These are phyloP conservation scores for Stichopus chloronotus DNA, from an alignment of 35 echinoderm and acorn worm genomes.

Conservation along the genomic window DNA sequence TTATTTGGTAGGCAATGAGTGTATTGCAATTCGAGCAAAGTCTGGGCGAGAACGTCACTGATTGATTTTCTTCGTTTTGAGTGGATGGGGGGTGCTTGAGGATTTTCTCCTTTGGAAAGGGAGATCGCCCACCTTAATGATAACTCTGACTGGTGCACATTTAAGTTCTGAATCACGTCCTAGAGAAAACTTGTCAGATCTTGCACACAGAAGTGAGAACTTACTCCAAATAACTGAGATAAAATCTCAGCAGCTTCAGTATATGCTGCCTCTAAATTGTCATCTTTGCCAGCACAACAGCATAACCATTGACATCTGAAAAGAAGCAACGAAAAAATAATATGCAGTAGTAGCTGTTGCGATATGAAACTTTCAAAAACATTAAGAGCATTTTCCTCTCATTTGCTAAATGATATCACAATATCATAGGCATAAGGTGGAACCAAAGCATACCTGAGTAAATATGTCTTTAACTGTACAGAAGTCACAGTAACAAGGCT, in stretches of 20 bases:
- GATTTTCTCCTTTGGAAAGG: too few species aligned
- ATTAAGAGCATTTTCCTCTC: not conserved
- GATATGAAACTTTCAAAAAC: not conserved
- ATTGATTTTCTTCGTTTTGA: too few species aligned
- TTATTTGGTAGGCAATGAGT: too few species aligned
- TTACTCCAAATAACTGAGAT: conserved; percentile 85
- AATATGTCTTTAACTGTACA: not conserved
- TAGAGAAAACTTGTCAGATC: too few species aligned
- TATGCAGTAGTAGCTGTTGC: not conserved
- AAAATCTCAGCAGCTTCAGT: conserved; percentile 83
- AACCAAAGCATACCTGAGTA: not conserved
- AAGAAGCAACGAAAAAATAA: not conserved
- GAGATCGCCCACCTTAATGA: too few species aligned
- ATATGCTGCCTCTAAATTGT: conserved; percentile 88
- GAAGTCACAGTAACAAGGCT: too few species aligned
- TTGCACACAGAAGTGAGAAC: not conserved
- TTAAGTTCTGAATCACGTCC: too few species aligned
- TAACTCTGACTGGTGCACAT: too few species aligned
- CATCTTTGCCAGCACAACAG: conserved; percentile 91
- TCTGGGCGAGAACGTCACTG: too few species aligned
- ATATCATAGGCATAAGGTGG: too few species aligned
- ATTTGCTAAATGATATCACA: not conserved
- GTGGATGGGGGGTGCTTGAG: too few species aligned
- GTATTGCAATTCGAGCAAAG: too few species aligned
- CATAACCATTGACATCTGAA: conserved; percentile 81